These are phyloP conservation scores for Bostrychus sinensis DNA, from an alignment of 2,113 vertebrate species.

Conservation along the genomic window DNA sequence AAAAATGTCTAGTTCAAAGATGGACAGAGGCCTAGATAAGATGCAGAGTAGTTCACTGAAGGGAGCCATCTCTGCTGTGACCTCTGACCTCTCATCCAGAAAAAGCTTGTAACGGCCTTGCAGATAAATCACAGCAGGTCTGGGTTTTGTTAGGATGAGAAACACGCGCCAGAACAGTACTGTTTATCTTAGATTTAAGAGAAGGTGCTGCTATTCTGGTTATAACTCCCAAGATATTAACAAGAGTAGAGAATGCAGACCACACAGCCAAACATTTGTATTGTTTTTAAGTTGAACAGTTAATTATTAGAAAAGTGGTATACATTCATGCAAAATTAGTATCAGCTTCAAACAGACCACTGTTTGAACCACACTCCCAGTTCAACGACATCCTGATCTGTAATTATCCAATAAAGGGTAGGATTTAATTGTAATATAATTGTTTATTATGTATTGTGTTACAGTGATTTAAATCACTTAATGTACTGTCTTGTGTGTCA, in stretches of 20 bases:
- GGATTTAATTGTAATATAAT: too few relatives aligned
- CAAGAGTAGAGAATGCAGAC: neutral
- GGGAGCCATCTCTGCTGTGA: slow-evolving; percentile 31
- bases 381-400: too few relatives aligned
- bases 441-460: too few relatives aligned
- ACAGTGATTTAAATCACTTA: too few relatives aligned
- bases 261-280: neutral
- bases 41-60: slow-evolving; percentile 18
- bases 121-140: slow-evolving; percentile 70
- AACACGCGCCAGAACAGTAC: slow-evolving; percentile 24
- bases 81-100: slow-evolving; percentile 60
- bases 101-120: slow-evolving; percentile 44
- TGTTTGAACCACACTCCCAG: too few relatives aligned
- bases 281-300: too few relatives aligned
- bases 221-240: slow-evolving; percentile 11
- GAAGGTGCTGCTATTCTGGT: slow-evolving; percentile 25
- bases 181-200: slow-evolving; percentile 57
- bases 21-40: slow-evolving; percentile 33
- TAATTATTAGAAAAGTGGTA: too few relatives aligned
- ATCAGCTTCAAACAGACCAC: too few relatives aligned
- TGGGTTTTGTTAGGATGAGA: slow-evolving; percentile 68
- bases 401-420: too few relatives aligned
- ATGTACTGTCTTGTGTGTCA: neutral
- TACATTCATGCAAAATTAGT: too few relatives aligned
- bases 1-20: slow-evolving; percentile 16